Conservation (phyloP, 1,140 invertebrate genomes). For the Procambarus clarkii region DNA sequence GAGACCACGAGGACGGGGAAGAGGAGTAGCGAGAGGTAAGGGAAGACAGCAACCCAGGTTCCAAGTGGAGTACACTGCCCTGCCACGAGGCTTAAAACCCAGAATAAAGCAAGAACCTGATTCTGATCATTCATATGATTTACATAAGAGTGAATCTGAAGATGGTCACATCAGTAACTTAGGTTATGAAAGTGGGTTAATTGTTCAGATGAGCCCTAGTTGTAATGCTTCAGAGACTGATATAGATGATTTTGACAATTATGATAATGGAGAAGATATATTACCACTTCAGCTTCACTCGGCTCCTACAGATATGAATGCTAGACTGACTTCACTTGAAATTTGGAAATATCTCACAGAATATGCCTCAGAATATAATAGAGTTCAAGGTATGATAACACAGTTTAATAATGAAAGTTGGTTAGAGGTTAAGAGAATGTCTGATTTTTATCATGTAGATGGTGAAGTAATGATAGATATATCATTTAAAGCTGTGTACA, state of each 20-base stretch:
- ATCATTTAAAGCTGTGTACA: slow-evolving; percentile 51
- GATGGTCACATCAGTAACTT: slow-evolving; percentile 14
- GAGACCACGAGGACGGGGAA: slow-evolving; percentile 19
- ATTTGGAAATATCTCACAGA: slow-evolving; percentile 56
- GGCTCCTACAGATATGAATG: slow-evolving; percentile 26
- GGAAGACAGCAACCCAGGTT: slow-evolving; percentile 2
- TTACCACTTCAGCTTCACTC: slow-evolving; percentile 27
- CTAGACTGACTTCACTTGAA: slow-evolving; percentile 10
- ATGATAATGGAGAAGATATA: background rate
- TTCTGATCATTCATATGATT: background rate
- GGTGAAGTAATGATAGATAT: slow-evolving; percentile 47
- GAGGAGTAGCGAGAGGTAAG: slow-evolving; percentile 6
- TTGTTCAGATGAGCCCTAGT: slow-evolving; percentile 17
- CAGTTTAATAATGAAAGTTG: slow-evolving; percentile 60
- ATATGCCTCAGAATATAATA: slow-evolving; percentile 39
- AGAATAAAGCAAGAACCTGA: background rate
- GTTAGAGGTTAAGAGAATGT: slow-evolving; percentile 58
- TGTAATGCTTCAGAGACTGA: slow-evolving; percentile 16
- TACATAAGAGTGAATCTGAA: slow-evolving; percentile 17
- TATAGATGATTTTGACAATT: background rate
- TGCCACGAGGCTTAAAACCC: background rate
- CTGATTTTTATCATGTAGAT: slow-evolving; percentile 47
- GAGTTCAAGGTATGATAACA: slow-evolving; percentile 46
- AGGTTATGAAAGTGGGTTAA: slow-evolving; percentile 47
- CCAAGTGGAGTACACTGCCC: background rate